Evolutionary conservation across 92 coral and sea anemone genomes (phyloP).

Genomic region (Heteractis magnifica): DNA sequence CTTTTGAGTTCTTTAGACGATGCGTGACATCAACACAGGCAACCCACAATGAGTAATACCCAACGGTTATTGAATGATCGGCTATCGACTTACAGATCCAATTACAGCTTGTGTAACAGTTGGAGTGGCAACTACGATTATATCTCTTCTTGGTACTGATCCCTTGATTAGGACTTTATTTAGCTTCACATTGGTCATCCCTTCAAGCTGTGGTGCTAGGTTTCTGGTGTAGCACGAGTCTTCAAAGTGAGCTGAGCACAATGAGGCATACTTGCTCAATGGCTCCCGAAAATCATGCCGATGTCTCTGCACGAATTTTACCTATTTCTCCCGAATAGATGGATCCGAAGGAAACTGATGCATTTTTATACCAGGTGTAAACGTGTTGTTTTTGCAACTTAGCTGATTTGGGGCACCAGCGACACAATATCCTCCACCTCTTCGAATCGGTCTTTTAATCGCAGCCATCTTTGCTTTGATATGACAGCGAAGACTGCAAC

Average conservation of each 20-base stretch:
- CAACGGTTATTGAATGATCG: too few species aligned
- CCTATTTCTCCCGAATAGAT: constrained; percentile 19
- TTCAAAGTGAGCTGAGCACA: constrained; percentile 29
- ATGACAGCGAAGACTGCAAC: not conserved
- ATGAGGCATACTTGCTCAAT: constrained; percentile 13
- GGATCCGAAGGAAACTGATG: constrained; percentile 43
- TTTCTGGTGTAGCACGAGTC: constrained; percentile 15
- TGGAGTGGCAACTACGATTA: constrained; percentile 19
- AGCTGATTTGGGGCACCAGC: constrained; percentile 54
- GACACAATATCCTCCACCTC: constrained; percentile 61
- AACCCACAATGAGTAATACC: too few species aligned
- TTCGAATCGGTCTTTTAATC: not conserved
- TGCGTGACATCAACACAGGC: too few species aligned
- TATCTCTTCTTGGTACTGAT: constrained; percentile 37
- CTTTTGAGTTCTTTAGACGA: too few species aligned
- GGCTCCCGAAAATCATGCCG: constrained; percentile 43
- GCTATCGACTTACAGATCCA: too few species aligned
- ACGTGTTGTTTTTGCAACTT: constrained; percentile 44
- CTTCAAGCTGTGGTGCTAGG: constrained; percentile 15
- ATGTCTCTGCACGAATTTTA: constrained; percentile 43
- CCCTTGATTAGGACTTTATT: constrained; percentile 5
- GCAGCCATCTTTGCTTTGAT: not conserved
- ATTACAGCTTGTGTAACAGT: too few species aligned
- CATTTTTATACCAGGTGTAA: constrained; percentile 29
- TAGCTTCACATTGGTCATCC: not conserved